Evolutionary conservation across 2,888 invertebrate genomes (phyloP), one percentile per base, ranked within the genome.

Genomic region (Stratiomys singularior): DNA sequence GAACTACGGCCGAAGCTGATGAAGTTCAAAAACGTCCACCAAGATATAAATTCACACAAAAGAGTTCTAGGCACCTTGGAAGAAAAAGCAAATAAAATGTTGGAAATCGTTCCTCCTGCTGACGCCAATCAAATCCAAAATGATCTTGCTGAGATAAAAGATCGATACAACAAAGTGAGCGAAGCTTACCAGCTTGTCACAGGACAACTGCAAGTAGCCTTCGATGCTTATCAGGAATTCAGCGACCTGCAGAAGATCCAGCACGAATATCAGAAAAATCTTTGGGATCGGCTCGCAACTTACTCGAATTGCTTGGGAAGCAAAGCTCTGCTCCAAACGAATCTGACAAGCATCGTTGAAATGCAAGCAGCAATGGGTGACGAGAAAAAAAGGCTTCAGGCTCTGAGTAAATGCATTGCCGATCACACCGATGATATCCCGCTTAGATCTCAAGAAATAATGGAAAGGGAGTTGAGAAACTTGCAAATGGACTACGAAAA

Each of bases 31-130:
- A 93, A 95, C 0, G 89, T 93, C 66, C 90, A 95, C 76, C 97
- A 98, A 88, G 98, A 98, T 87, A 95, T 97, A 27, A 88, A 92
- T 78, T 94, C 96, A 0, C 95, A 98, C 84, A 97, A 97, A 85
- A 90, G 96, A 81, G 93, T 97, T 4, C 93, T 98, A 58, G 97
- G 98, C 88, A 93, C 94, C 4, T 92, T 97, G 0, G 93, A 93
- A 7, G 97, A 97, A 83, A 97, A 97, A 86, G 96, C 96, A 0
- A 92, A 93, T 81, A 90, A 60, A 18, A 60, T 60, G 4, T n/a
- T 60, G 90, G 93, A 88, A 44, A 90, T 90, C 81, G 88, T 86
- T 64, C 83, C 83, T 9, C 83, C 84, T 0, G 88, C 89, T 37
- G 87, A 85, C 80, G 82, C 82, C 0, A 82, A 82, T 60, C 92